Evolutionary conservation across 92 coral and sea anemone genomes (phyloP), one percentile per base, ranked within the genome.

Genomic region (Parazoanthus darwini): DNA sequence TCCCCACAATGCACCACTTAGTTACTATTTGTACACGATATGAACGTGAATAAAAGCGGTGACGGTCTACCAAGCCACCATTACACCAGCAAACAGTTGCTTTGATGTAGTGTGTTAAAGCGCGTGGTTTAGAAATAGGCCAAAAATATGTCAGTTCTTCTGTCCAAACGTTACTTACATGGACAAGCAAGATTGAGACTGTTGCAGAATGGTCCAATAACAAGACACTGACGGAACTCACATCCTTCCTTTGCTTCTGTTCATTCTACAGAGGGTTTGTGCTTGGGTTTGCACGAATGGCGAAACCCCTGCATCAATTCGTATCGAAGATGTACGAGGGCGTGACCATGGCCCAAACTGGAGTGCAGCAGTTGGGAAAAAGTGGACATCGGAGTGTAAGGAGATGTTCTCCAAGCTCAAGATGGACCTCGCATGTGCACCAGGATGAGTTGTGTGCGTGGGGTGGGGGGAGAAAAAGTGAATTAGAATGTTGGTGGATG

Each of bases 401-500:
- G 42, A 39, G 42, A 4, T 4, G 42, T 39, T 39, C 42, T 39
- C 42, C 2, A 39, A 39, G 42, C 42, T 16, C 25, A 82, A 66
- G 75, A 25, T 5, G 5, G 88, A 79, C 42, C 51, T 90, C 13
- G 87, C 90, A n/a, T 5, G 72, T 66, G 72, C 72, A 18, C 25
- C 72, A 66, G 72, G 33, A 29, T 29, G 33, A 29, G 33, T 29
- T 29, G 33, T 29, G 33, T 29, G 33, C 33, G 33, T 29, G 33
- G 33, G 33, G 33, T 29, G 33, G 0, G 33, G 33, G 33, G 33
- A 29, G 33, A 29, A 29, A 29, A 29, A 29, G 33, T 29, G 33
- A 29, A 29, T 29, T 29, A 29, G 33, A 90, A 36, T 92, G 93
- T 36, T 91, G 91, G 93, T 93, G 95, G 93, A 29, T 29, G 33